phyloP scores from a whole-genome alignment of 2,888 invertebrate genomes.

The Coelopa pilipes region DNA sequence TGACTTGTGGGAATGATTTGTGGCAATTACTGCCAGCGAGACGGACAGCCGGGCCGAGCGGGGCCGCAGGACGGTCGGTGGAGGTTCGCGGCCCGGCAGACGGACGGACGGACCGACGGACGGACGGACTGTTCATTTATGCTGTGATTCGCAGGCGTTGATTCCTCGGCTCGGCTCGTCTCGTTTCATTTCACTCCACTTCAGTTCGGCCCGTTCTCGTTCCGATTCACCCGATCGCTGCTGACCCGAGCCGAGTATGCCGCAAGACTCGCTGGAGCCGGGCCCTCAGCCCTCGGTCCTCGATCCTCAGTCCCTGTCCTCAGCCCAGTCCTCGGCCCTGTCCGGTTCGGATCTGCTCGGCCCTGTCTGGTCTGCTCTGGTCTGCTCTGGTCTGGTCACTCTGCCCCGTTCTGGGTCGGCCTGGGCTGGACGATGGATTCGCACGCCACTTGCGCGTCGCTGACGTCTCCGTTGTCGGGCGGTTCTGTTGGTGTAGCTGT shows the following conservation, averaged over 20 bases:
- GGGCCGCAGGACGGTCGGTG: too few species aligned
- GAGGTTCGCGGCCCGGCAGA: too few species aligned
- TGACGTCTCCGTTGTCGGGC: neutral
- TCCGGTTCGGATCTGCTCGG: too few species aligned
- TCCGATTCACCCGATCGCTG: neutral
- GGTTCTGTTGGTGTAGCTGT: constrained; percentile 37
- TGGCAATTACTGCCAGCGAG: constrained; percentile 32
- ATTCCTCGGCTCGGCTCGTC: constrained; percentile 28
- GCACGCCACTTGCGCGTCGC: constrained; percentile 21
- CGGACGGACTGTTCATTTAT: constrained; percentile 21
- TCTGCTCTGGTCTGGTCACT: neutral
- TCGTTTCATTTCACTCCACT: constrained; percentile 1
- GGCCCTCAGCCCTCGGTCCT: too few species aligned
- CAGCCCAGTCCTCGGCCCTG: too few species aligned
- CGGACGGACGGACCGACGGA: constrained; percentile 2
- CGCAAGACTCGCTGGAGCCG: constrained; percentile 10
- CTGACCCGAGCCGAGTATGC: neutral
- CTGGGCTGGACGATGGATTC: constrained; percentile 11
- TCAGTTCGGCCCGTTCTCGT: neutral
- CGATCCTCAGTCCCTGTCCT: too few species aligned
- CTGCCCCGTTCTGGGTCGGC: neutral
- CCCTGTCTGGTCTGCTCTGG: neutral
- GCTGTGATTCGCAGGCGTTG: constrained; percentile 32
- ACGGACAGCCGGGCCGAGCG: constrained; percentile 6
- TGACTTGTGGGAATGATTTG: constrained; percentile 31